These are phyloP conservation scores for Azemiops feae DNA, from an alignment of 2,113 vertebrate genomes.

Conservation along the genomic window DNA sequence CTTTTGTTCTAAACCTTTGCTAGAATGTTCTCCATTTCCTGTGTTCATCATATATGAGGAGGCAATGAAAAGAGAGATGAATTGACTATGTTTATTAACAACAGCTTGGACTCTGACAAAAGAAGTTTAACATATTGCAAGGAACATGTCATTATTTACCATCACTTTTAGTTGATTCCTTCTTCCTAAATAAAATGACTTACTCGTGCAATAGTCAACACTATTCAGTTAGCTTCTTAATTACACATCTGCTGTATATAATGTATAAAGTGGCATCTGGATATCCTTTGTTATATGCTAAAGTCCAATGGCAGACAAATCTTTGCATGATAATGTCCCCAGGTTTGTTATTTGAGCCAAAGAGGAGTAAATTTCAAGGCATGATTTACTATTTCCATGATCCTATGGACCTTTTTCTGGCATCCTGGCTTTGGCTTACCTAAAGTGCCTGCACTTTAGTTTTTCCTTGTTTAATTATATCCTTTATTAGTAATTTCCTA, in stretches of 20 bases:
- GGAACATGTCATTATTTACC: not conserved
- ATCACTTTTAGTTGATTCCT: not conserved
- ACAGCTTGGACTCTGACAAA: not conserved
- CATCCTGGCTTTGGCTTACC: not conserved
- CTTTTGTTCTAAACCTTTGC: not conserved
- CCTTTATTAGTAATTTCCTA: not conserved
- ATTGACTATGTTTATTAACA: not conserved
- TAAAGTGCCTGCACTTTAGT: not conserved
- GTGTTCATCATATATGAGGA: not conserved
- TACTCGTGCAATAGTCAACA: not conserved
- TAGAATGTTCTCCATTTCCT: not conserved
- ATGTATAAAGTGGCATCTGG: not conserved
- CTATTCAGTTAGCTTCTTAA: not conserved
- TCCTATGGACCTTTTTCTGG: not conserved
- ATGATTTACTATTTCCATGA: not conserved
- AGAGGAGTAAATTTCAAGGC: not conserved
- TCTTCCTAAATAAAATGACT: not conserved
- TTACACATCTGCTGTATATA: not conserved
- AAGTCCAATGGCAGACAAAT: not conserved
- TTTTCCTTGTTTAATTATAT: not conserved
- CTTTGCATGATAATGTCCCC: not conserved
- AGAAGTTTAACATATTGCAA: not conserved
- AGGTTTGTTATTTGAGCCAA: not conserved
- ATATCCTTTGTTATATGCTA: not conserved
- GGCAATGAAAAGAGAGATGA: not conserved